Percentiles rank a stretch among this genome's conserved stretches.
Conservation (phyloP, 2,797 vertebrate species). For the Tauraco hartlaubi region DNA sequence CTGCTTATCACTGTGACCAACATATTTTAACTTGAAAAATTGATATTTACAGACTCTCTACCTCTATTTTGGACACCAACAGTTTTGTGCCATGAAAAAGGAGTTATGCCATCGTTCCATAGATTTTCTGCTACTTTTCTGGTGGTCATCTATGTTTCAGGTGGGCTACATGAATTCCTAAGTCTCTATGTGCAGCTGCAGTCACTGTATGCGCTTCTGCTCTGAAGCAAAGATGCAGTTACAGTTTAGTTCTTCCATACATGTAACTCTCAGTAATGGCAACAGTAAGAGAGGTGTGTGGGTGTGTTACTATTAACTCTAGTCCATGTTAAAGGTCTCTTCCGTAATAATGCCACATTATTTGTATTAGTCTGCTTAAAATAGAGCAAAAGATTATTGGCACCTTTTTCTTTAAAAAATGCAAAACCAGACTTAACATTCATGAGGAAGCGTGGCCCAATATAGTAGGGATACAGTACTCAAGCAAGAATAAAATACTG, state of each 20-base stretch:
- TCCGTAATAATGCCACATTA: background rate
- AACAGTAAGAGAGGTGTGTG: background rate
- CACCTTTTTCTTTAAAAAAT: background rate
- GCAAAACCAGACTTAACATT: background rate
- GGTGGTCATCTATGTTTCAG: background rate
- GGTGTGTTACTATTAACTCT: background rate
- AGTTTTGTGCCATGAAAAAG: background rate
- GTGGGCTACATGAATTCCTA: background rate
- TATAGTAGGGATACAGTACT: background rate
- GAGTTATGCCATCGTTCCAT: background rate
- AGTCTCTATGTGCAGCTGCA: background rate
- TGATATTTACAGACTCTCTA: background rate
- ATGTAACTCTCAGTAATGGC: background rate
- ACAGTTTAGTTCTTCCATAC: background rate
- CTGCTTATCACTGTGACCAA: background rate
- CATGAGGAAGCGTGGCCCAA: fast-evolving
- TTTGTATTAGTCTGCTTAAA: background rate
- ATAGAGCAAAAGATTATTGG: background rate
- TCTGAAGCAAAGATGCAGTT: background rate
- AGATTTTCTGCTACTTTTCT: background rate
- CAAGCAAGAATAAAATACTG: background rate
- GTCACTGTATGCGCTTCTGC: background rate
- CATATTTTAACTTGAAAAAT: background rate
- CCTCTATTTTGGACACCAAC: background rate
- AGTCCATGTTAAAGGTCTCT: background rate